These are phyloP conservation scores for Apteryx mantelli DNA, from an alignment of 2,113 vertebrate genomes.

Conservation along the genomic window DNA sequence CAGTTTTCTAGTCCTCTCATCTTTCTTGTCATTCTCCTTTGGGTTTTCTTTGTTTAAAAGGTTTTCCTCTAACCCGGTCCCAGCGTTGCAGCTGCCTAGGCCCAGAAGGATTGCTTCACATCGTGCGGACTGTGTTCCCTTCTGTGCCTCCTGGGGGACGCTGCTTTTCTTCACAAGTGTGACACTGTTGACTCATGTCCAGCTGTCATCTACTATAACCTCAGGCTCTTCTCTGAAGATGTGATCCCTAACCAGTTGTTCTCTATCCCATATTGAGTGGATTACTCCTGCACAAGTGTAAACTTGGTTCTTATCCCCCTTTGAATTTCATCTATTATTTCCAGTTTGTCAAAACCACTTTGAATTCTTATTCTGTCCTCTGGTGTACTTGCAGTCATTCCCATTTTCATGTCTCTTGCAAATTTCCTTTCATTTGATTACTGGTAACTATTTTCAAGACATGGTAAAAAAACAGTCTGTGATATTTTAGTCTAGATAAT, in stretches of 20 bases:
- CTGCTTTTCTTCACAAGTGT: background rate
- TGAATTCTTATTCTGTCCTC: background rate
- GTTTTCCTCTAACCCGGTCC: background rate
- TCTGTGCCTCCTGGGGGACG: background rate
- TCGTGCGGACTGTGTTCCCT: background rate
- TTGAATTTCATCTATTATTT: background rate
- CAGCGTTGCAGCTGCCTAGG: background rate
- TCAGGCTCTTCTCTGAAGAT: background rate
- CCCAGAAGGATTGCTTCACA: background rate
- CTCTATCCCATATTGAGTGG: background rate
- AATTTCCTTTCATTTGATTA: background rate
- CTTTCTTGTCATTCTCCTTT: background rate
- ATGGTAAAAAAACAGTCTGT: background rate
- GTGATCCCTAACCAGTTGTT: constrained; percentile 22
- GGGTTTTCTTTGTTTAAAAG: background rate
- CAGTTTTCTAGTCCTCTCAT: background rate
- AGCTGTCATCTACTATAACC: constrained; percentile 32
- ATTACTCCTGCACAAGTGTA: background rate
- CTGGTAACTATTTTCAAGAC: background rate
- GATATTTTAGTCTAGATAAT: background rate
- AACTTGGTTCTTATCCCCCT: background rate
- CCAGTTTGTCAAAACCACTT: background rate
- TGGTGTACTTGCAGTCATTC: background rate
- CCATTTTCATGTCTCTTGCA: background rate
- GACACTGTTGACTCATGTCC: background rate